Base-by-base conservation (phyloP, 1,140 invertebrate genomes). In the Drosophila bocki region DNA sequence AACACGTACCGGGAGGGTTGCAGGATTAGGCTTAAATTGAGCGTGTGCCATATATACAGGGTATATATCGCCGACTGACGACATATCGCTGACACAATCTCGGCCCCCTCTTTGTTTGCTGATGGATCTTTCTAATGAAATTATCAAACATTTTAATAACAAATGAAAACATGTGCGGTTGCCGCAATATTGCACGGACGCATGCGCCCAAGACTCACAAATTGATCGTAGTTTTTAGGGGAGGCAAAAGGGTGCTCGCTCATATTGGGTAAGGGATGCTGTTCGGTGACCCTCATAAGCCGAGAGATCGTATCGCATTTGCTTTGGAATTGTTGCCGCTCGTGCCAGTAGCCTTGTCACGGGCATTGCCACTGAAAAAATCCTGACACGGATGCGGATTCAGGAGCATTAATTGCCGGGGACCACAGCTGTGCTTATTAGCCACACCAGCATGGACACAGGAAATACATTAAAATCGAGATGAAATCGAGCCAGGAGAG, bases 141-240 rank as follows among this genome's bases (percentile, higher is more conserved):
- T 92, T 91, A 91, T 88, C 85, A 92, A 92, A 92, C 87, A 86
- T 92, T 92, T 92, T 92, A 92, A 92, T 92, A 92, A 92, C 91
- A 92, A 92, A 92, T 91, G 84, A 92, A 92, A 92, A 92, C 91
- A 92, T 91, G 82, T 92, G 91, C 80, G 90, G 87, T 91, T 80
- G 87, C 82, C 87, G 65, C 50, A 70, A 90, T 69, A 87, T 90
- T 90, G 85, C 86, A 91, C 65, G 79, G 63, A 65, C 85, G 80
- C 82, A 82, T 80, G 83, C 78, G 70, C 50, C 12, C 51, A 15
- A 48, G 44, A 26, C 53, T 58, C 80, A 65, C 80, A 82, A 75
- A 82, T 82, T 71, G 65, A 44, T 81, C 67, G 70, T 44, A 44
- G 17, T 54, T 54, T 65, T 68, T 57, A 69, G 47, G 62, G 79